Percentiles rank a stretch among this genome's conserved stretches.
These are phyloP conservation scores for Sinocyclocheilus grahami DNA, from an alignment of 2,113 vertebrate genomes.

Conservation along the genomic window DNA sequence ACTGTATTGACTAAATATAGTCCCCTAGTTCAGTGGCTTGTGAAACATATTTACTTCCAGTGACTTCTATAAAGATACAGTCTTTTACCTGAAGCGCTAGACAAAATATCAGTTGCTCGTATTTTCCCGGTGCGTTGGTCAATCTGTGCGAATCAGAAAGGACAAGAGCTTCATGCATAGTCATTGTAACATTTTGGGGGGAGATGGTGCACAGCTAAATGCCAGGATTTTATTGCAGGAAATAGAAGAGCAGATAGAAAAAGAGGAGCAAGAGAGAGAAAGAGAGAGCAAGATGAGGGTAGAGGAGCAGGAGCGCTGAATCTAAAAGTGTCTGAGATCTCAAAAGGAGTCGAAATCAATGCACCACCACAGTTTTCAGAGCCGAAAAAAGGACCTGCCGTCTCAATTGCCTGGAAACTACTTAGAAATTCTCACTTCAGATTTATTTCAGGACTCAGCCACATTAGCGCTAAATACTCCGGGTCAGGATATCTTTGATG, in stretches of 20 bases:
- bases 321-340: conserved; percentile 85
- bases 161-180: conserved; percentile 60
- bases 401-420: conserved; percentile 84
- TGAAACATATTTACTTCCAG: conserved; percentile 64
- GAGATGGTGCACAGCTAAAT: conserved; percentile 76
- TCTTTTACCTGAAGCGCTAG: conserved; percentile 60
- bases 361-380: conserved; percentile 78
- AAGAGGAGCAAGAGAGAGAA: conserved; percentile 39
- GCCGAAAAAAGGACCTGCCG: conserved; percentile 82
- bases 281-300: neutral
- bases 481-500: conserved; percentile 82
- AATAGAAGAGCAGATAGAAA: conserved; percentile 70
- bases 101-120: conserved; percentile 62
- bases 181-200: conserved; percentile 65
- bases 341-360: conserved; percentile 87
- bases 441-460: conserved; percentile 78
- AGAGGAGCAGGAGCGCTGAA: conserved; percentile 54
- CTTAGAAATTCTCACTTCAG: conserved; percentile 84
- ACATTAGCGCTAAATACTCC: conserved; percentile 82
- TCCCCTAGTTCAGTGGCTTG: conserved; percentile 61
- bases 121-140: conserved; percentile 42
- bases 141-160: conserved; percentile 60
- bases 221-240: conserved; percentile 78
- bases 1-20: conserved; percentile 63
- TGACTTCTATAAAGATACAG: conserved; percentile 38